Evolutionary conservation across 2,797 vertebrate species (phyloP).

Genomic region (Malurus splendens): DNA sequence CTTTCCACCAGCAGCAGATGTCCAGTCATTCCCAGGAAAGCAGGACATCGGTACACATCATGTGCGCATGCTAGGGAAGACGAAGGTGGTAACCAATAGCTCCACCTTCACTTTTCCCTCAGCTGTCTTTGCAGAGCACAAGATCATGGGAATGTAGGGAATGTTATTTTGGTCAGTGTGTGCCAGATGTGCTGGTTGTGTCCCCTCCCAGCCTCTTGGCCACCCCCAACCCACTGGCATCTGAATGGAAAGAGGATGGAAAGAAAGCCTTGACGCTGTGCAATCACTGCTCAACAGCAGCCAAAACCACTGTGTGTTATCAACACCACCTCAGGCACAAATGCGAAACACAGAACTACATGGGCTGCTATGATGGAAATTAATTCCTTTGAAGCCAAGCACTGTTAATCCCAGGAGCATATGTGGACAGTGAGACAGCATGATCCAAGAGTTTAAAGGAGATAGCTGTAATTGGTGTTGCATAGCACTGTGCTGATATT

Average conservation of each 20-base stretch:
- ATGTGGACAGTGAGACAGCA: neutral
- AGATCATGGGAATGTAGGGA: neutral
- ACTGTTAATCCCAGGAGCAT: neutral
- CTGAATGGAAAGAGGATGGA: neutral
- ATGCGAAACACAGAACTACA: neutral
- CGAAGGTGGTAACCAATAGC: neutral
- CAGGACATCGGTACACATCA: fast-evolving
- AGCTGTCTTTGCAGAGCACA: neutral
- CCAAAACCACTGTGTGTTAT: neutral
- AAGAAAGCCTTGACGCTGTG: neutral
- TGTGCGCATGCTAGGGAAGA: neutral
- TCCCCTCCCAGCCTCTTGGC: fast-evolving
- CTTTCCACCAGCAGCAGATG: neutral
- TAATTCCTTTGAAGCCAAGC: neutral
- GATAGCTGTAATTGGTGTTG: neutral
- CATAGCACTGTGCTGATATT: neutral
- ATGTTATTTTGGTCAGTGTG: neutral
- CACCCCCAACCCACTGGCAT: neutral
- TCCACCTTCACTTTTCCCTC: fast-evolving
- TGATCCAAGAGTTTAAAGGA: neutral
- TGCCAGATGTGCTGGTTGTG: neutral
- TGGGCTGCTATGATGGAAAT: neutral
- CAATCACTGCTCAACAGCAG: neutral
- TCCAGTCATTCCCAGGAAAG: neutral
- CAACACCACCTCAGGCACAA: neutral